Percentiles rank a stretch among this genome's conserved stretches.
phyloP scores from a whole-genome alignment of 2,888 invertebrate genomes.

The Cephus pygmeus region DNA sequence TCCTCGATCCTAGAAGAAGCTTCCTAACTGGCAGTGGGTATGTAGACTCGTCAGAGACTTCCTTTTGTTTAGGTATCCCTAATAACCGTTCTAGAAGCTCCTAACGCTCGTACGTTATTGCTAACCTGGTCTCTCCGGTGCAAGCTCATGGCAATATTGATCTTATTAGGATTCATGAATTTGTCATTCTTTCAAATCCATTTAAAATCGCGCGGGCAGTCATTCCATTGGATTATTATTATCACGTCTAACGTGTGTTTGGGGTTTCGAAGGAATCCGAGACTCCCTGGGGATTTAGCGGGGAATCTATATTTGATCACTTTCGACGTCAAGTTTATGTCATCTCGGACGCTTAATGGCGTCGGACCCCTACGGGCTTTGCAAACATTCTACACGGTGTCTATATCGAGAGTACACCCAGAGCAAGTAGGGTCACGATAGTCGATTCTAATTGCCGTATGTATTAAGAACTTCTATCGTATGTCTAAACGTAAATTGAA shows the following conservation, averaged over 20 bases:
- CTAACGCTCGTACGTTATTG: neutral
- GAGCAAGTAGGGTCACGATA: conserved; percentile 37
- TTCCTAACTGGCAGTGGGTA: conserved; percentile 34
- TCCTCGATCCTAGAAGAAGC: neutral
- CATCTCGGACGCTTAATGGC: conserved; percentile 51
- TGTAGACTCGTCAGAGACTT: neutral
- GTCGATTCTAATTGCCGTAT: neutral
- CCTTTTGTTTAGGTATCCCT: neutral
- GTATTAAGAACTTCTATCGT: neutral
- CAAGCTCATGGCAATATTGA: neutral
- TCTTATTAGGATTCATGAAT: neutral
- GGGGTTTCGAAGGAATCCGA: neutral
- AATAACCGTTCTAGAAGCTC: neutral
- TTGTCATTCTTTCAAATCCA: neutral
- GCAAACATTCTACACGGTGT: conserved; percentile 46
- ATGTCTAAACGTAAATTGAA: neutral
- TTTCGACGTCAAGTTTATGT: conserved; percentile 52
- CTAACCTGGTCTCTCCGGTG: neutral
- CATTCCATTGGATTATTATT: neutral
- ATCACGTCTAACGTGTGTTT: conserved; percentile 20
- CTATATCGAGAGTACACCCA: conserved; percentile 37
- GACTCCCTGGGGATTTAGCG: conserved; percentile 15
- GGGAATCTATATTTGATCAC: conserved; percentile 58
- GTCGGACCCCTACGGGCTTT: conserved; percentile 44
- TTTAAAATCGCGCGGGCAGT: neutral